phyloP scores from a whole-genome alignment of 2,113 vertebrate species.

The Cephalopterus ornatus region DNA sequence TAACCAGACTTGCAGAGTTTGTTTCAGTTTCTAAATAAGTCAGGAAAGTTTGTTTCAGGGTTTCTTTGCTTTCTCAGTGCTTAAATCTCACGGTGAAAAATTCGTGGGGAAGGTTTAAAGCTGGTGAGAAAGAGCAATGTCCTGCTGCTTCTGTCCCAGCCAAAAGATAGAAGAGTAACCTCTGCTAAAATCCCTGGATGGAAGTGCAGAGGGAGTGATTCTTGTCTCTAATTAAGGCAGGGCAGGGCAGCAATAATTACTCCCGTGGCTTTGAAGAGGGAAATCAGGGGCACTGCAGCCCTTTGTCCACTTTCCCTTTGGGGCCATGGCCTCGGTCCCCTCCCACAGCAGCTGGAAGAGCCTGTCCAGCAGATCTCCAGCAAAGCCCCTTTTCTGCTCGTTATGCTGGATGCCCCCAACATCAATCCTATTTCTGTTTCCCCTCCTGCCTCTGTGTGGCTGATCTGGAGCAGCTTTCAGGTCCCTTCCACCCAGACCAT shows the following conservation, averaged over 20 bases:
- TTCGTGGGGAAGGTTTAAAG: background rate
- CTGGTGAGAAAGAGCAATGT: background rate
- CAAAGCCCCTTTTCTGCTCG: background rate
- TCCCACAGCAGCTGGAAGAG: background rate
- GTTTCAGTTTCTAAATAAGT: background rate
- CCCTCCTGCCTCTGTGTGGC: background rate
- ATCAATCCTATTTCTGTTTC: rapidly evolving
- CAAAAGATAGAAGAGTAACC: background rate
- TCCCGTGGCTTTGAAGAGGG: rapidly evolving
- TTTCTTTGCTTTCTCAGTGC: background rate
- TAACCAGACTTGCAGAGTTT: background rate
- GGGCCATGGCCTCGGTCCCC: background rate
- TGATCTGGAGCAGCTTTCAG: background rate
- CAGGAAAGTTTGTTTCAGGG: background rate
- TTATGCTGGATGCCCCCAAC: too few relatives aligned
- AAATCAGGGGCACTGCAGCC: background rate
- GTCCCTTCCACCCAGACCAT: background rate
- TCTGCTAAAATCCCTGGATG: background rate
- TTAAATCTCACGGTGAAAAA: background rate
- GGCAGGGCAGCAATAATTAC: background rate
- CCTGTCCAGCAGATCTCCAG: background rate
- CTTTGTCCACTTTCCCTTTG: background rate
- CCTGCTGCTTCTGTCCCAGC: background rate
- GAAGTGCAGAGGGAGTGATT: background rate
- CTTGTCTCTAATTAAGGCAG: background rate